Base-by-base conservation (phyloP, 2,797 vertebrate species). In the Crocidura indochinensis region DNA sequence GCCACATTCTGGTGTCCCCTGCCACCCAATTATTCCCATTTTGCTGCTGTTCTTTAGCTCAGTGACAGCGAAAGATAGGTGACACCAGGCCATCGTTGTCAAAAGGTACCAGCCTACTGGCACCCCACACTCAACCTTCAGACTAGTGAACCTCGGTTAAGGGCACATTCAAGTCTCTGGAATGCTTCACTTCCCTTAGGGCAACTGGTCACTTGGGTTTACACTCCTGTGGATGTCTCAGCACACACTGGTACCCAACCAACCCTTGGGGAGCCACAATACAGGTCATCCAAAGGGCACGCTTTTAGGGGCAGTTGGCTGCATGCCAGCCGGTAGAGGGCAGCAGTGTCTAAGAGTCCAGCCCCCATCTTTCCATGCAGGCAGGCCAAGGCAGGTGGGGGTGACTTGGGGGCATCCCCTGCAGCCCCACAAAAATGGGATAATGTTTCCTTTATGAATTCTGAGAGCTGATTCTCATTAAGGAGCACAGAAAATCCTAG, bases 311-410 rank as follows among this genome's bases (percentile, higher is more conserved):
- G 74, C 53, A 78, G 44, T 85, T 90, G 88, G 88, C 77, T 51
- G 76, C 94, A 95, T 96, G 93, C 95, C 94, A 96, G 82, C 94
- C 96, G 96, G 95, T 91, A 97, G 96, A 97, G 96, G 96, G 96
- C 95, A 92, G 96, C 95, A 95, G 76, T 91, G 92, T 60, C 90
- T 95, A 91, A 96, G 29, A 92, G 85, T 95, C 73, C 0, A 89
- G 83, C 46, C 68, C 65, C 91, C 88, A 73, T 56, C 26, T 17
- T 77, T 71, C 14, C 51, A 81, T 38, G 69, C 49, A 88, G 26
- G 82, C 44, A 31, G 65, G 62, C 27, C 80, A 76, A 86, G 24
- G 76, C 51, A 92, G 11, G 44, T 44, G 84, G 73, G 29, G 64
- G 29, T 84, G n/a, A 88, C 46, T 86, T 65, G 79, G 44, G 62